Evolutionary conservation across 2,113 vertebrate species (phyloP), one percentile per base, ranked within the genome.

Genomic region (Rhodinocichla rosea): DNA sequence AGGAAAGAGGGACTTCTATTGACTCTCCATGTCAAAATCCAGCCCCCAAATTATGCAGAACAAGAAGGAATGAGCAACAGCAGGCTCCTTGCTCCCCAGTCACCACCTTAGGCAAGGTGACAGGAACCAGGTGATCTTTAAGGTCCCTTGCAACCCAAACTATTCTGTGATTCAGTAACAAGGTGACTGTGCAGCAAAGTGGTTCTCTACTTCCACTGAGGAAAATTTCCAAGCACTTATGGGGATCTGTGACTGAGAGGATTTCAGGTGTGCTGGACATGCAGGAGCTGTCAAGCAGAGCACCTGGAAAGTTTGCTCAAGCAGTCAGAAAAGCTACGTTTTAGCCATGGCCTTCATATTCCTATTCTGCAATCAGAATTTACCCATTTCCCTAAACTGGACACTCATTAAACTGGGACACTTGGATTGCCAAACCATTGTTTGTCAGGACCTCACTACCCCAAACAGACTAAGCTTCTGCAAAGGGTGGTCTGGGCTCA

Each of bases 181-280:
- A 77, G 13, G 47, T 9, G 32, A 44, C 15, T 32, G 15, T n/a
- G 18, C 28, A 74, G 49, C 24, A 42, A 37, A 18, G 50, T 7
- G 2, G 18, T 22, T 75, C 18, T 49, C 9, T 17, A 3, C 9
- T 22, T 27, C 27, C 17, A 4, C 22, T 22, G 9, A 11, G 56
- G 21, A 82, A 76, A 37, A 30, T 28, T 35, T 15, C 56, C 30
- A 55, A 47, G 44, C 33, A 42, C 50, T 70, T 89, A 15, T 14
- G 12, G 19, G 82, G 35, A 67, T n/a, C 79, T n/a, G 19, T 44
- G 56, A 9, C 74, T 21, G n/a, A 87, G 64, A 70, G 50, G 33
- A 23, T 74, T 84, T 63, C 16, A 33, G 0, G 0, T 15, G 18
- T 70, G 21, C 23, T 50, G 35, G 82, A 27, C 39, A 9, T 5